Conservation (phyloP, 1,140 invertebrate genomes). For the Babylonia areolata region DNA sequence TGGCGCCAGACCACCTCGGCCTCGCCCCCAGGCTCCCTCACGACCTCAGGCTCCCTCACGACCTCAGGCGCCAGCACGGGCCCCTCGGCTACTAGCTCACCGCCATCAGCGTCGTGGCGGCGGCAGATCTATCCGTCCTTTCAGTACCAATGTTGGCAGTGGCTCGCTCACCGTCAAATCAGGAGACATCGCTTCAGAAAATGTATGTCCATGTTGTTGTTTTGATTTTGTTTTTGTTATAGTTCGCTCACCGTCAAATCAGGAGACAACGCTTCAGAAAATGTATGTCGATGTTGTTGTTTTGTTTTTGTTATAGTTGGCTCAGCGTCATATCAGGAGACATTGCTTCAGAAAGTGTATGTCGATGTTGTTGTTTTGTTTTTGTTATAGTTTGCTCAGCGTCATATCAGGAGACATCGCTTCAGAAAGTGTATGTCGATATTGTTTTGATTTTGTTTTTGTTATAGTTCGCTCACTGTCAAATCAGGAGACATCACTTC, state of each 20-base stretch:
- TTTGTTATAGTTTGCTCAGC: not conserved
- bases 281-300: no score
- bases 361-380: no score
- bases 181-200: slow-evolving; percentile 12
- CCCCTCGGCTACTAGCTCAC: no score
- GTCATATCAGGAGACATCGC: slow-evolving; percentile 19
- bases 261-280: no score
- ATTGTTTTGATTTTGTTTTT: not conserved
- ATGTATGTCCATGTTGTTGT: not conserved
- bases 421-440: not conserved
- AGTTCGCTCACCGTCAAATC: no score
- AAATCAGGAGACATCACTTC: not conserved
- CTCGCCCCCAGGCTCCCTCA: not conserved
- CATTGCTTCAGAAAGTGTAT: not conserved
- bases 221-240: not conserved
- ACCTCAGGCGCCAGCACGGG: not conserved
- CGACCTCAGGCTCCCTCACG: not conserved
- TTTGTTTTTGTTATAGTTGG: no score
- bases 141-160: not conserved
- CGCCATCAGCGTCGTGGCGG: not conserved
- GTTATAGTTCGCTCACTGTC: no score
- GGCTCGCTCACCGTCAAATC: slow-evolving; percentile 4
- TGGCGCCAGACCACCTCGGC: not conserved
- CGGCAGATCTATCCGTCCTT: slow-evolving; percentile 5
- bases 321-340: not conserved